These are phyloP conservation scores for Cistogaster globosa DNA, from an alignment of 2,888 invertebrate genomes.

Conservation along the genomic window DNA sequence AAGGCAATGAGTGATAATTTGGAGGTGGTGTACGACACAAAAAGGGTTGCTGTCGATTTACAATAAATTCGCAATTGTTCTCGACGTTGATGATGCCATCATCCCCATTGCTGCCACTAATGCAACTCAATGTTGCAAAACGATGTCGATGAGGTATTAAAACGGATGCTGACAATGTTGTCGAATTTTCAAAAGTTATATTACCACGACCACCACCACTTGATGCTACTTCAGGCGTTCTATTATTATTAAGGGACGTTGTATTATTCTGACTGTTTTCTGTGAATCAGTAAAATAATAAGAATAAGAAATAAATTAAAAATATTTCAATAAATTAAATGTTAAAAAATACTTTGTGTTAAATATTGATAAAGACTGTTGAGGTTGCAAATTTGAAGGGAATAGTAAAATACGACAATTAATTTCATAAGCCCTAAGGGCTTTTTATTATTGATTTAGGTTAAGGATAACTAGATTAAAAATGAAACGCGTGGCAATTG, in stretches of 20 bases:
- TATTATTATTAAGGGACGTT: conserved; percentile 66
- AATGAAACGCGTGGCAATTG: conserved; percentile 26
- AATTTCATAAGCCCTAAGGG: conserved; percentile 62
- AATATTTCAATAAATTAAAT: conserved; percentile 45
- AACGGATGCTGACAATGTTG: conserved; percentile 63
- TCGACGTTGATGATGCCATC: conserved; percentile 42
- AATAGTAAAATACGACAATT: conserved; percentile 62
- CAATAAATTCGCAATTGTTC: conserved; percentile 69
- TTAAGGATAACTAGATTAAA: conserved; percentile 48
- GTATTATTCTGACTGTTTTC: conserved; percentile 58
- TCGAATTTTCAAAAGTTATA: conserved; percentile 49
- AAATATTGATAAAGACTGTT: conserved; percentile 15
- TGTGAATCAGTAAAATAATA: conserved; percentile 58
- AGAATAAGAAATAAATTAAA: conserved; percentile 54
- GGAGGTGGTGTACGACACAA: conserved; percentile 76
- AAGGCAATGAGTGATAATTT: conserved; percentile 76
- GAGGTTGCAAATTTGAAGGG: neutral
- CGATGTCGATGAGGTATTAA: conserved; percentile 54
- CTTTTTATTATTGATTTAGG: conserved; percentile 42
- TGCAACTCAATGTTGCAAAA: conserved; percentile 69
- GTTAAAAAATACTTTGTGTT: conserved; percentile 36
- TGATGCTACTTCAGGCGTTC: conserved; percentile 61
- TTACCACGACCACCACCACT: conserved; percentile 50
- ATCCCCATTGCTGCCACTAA: conserved; percentile 62
- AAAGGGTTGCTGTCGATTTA: conserved; percentile 64